Evolutionary conservation across 2,797 vertebrate species (phyloP).

Genomic region (Tangara arthus): DNA sequence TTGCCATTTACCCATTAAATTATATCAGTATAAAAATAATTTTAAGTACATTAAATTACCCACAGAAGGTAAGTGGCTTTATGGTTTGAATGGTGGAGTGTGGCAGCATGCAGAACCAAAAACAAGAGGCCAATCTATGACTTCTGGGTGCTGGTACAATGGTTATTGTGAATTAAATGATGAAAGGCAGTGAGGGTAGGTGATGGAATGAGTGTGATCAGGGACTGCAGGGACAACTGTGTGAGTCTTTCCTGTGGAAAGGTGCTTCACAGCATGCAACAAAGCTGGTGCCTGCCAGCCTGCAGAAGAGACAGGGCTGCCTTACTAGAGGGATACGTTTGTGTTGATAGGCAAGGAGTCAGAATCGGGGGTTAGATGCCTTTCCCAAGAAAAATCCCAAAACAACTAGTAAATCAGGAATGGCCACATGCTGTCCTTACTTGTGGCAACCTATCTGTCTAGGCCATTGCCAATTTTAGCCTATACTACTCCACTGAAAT

Average conservation of each 20-base stretch:
- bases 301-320: not conserved
- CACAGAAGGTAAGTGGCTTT: not conserved
- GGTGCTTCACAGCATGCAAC: not conserved
- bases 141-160: not conserved
- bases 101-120: not conserved
- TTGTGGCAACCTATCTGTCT: not conserved
- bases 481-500: not conserved
- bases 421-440: not conserved
- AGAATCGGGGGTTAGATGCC: not conserved
- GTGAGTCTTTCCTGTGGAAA: not conserved
- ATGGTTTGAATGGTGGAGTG: not conserved
- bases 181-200: not conserved
- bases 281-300: not conserved
- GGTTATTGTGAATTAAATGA: not conserved
- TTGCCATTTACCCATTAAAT: not conserved
- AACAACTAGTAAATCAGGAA: not conserved
- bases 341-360: not conserved
- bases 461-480: not conserved
- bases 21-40: not conserved
- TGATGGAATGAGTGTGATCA: not conserved
- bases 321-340: fast-evolving
- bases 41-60: not conserved
- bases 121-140: not conserved
- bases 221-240: not conserved
- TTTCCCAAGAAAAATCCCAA: not conserved